These are phyloP conservation scores for Athrips mouffetella DNA, from an alignment of 2,888 invertebrate genomes.

Conservation along the genomic window DNA sequence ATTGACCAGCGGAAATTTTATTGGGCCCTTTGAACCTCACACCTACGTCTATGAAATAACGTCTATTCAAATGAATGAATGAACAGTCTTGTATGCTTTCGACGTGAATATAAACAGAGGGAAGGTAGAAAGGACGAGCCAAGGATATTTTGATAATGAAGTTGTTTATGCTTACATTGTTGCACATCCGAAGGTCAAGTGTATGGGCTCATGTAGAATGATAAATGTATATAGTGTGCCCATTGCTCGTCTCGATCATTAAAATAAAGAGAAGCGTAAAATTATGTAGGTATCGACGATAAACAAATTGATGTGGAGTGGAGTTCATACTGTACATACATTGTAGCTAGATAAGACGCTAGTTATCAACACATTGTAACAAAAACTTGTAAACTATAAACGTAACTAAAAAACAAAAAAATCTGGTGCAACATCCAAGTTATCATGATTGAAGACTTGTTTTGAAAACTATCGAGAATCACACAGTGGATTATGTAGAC, in stretches of 20 bases:
- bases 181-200: background rate
- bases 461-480: conserved; percentile 10
- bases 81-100: background rate
- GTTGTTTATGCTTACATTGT: background rate
- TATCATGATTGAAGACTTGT: conserved; percentile 11
- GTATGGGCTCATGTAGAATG: background rate
- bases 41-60: background rate
- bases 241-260: too few relatives aligned
- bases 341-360: too few relatives aligned
- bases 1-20: conserved; percentile 25
- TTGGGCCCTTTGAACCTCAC: conserved; percentile 4
- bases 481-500: background rate
- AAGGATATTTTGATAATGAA: background rate
- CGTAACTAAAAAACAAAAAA: too few relatives aligned
- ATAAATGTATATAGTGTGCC: too few relatives aligned
- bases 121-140: background rate
- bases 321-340: too few relatives aligned
- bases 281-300: too few relatives aligned
- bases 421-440: background rate
- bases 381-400: too few relatives aligned
- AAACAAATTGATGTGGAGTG: too few relatives aligned
- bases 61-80: background rate
- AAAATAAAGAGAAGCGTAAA: too few relatives aligned
- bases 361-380: too few relatives aligned
- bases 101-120: background rate